phyloP scores from a whole-genome alignment of 2,113 vertebrate species.

The Epinephelus cyanopodus region DNA sequence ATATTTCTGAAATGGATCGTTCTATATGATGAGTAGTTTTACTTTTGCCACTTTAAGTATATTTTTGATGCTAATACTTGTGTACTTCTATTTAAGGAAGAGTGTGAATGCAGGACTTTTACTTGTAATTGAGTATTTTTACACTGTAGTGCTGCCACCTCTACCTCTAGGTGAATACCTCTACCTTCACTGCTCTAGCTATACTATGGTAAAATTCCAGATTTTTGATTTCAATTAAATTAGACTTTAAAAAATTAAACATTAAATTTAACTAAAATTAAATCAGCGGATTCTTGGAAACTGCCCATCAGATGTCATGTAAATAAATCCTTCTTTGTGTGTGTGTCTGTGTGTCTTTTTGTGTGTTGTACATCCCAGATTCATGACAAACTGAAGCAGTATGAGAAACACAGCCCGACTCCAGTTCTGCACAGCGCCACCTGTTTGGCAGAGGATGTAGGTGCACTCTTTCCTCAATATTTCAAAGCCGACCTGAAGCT shows the following conservation, averaged over 20 bases:
- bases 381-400: constrained; percentile 93
- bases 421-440: constrained; percentile 92
- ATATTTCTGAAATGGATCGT: no score
- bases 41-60: no score
- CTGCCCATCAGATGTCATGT: neutral
- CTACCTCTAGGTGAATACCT: no score
- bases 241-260: neutral
- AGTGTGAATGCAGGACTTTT: no score
- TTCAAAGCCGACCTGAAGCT: neutral
- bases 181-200: neutral
- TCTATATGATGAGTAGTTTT: no score
- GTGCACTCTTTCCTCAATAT: constrained; percentile 63
- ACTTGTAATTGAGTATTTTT: no score
- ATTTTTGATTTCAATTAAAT: neutral
- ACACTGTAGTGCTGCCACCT: no score
- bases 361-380: constrained; percentile 83
- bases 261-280: no score
- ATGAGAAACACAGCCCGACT: constrained; percentile 90
- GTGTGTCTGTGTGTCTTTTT: neutral
- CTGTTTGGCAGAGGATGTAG: constrained; percentile 93
- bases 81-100: no score
- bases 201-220: neutral
- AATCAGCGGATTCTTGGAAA: neutral
- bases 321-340: neutral
- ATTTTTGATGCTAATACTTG: no score